Base-by-base conservation (phyloP, 2,113 vertebrate species). In the Eretmochelys imbricata region DNA sequence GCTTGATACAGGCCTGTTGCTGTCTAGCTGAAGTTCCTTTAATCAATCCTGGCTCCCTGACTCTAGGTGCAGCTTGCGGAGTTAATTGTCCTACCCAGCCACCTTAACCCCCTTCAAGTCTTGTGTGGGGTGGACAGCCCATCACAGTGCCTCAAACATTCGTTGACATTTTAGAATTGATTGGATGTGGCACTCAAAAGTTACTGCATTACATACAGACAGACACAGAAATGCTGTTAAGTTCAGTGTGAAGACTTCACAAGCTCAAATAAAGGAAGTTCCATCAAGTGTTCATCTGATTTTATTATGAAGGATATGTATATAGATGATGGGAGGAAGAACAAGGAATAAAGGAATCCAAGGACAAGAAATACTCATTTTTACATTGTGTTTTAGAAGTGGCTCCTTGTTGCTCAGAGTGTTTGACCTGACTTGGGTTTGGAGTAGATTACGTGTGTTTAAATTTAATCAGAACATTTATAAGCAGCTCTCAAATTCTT, bases 401-500 rank as follows among this genome's bases (percentile, higher is more conserved):
- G 24, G 4, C n/a, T 93, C 46, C 86, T 51, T 72, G 38, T 87
- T 82, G 19, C 51, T 80, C n/a, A 62, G 55, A 25, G 55, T 91
- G 84, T 51, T 14, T 89, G 20, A 72, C 38, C 8, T 89, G 88
- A 76, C 54, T 91, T 90, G 38, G 7, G 25, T 89, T 92, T 84
- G 82, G 38, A 80, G 50, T 38, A 89, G 14, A 82, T 88, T 46
- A n/a, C 50, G 55, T 80, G 84, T 81, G 87, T 96, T 76, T 97
- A 93, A 91, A 53, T 88, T 17, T 87, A 94, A 95, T 86, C 83
- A 88, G 46, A 92, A 59, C 89, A 82, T n/a, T 93, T 93, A 81
- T 20, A 91, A 90, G 14, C 10, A 82, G 16, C 24, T 90, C 38
- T 84, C 7, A 91, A 75, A 12, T 85, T 92, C 93, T 78, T 14